Evolutionary conservation across 2,888 invertebrate genomes (phyloP), one percentile per base, ranked within the genome.

Genomic region (Pardosa pseudoannulata): DNA sequence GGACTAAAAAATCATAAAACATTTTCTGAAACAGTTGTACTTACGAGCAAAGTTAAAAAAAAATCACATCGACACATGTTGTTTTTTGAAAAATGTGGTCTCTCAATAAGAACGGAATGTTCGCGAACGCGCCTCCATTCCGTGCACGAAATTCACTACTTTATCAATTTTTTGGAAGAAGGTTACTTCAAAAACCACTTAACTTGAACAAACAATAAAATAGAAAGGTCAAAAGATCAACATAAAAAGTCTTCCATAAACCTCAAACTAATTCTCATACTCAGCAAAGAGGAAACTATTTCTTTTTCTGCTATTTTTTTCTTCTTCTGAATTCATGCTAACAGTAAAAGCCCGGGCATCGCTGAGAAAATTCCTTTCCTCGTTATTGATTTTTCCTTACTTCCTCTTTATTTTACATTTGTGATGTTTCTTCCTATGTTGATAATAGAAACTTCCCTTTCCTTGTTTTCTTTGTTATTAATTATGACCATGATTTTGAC

Each of bases 111-210:
- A n/a, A n/a, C n/a, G n/a, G n/a, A n/a, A n/a, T n/a, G n/a, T n/a
- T n/a, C n/a, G n/a, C n/a, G n/a, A n/a, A n/a, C n/a, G n/a, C 36
- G 9, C 36, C 36, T 36, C 6, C 36, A 7, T 36, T 36, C 6
- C 36, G 9, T 36, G 36, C 36, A 36, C 36, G n/a, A 36, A 36
- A 36, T 9, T 36, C 36, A 9, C 9, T 36, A 36, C 36, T 7
- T 36, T 36, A 36, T 36, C 36, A 36, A 82, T 62, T 82, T n/a
- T 85, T 85, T 75, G 50, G 68, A 39, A 72, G 46, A 64, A 72
- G 76, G 70, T 78, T 67, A 78, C 83, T 85, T 85, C 71, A 85
- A 85, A 85, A 85, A 85, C 83, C 83, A 85, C 83, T 85, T 85
- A 85, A 78, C 78, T 73, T 78, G 73, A 85, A 73, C 83, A 85